phyloP scores from a whole-genome alignment of 2,888 invertebrate genomes.

The Meghimatium bilineatum region DNA sequence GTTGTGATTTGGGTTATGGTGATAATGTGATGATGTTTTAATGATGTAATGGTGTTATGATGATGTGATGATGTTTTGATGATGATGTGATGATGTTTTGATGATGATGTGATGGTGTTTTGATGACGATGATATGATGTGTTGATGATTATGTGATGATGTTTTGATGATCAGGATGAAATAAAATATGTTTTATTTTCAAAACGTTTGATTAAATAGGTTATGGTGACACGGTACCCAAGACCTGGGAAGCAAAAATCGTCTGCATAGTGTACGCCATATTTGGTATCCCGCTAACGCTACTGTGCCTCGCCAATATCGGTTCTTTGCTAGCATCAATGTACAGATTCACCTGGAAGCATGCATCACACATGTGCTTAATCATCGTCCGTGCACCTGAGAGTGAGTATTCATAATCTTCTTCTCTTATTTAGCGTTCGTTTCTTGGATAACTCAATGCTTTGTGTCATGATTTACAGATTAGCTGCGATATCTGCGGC shows the following conservation, averaged over 20 bases:
- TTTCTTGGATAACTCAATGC: no score
- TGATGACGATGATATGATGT: no score
- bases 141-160: no score
- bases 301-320: conserved; percentile 67
- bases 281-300: conserved; percentile 65
- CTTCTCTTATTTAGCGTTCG: no score
- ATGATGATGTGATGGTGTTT: no score
- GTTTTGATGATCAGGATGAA: background rate
- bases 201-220: conserved; percentile 54
- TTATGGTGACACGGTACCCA: conserved; percentile 69
- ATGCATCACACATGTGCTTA: conserved; percentile 35
- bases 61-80: no score
- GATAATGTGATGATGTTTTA: no score
- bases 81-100: no score
- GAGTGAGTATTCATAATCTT: conserved; percentile 17
- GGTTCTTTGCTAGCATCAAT: conserved; percentile 62
- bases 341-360: conserved; percentile 65
- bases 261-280: conserved; percentile 66
- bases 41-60: no score
- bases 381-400: conserved; percentile 23
- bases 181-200: background rate
- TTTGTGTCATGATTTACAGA: no score
- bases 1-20: no score
- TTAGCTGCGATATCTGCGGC: no score
- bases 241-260: conserved; percentile 62